These are phyloP conservation scores for Rhopalosiphum nymphaeae DNA, from an alignment of 2,888 invertebrate genomes.

Conservation along the genomic window DNA sequence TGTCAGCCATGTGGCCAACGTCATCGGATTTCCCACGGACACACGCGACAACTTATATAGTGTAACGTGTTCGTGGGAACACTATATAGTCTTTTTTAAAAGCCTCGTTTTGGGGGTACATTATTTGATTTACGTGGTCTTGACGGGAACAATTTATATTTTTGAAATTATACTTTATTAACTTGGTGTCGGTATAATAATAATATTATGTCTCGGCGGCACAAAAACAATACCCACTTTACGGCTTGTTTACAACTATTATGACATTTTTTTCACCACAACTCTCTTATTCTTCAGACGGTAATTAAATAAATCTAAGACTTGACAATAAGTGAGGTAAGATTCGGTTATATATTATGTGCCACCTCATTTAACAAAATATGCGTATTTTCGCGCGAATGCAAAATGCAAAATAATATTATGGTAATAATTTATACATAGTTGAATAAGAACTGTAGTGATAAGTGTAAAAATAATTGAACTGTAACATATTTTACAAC, in stretches of 20 bases:
- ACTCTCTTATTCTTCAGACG: neutral
- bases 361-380: neutral
- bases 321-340: neutral
- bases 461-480: neutral
- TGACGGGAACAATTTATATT: slow-evolving; percentile 31
- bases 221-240: slow-evolving; percentile 18
- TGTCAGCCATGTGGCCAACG: slow-evolving; percentile 60
- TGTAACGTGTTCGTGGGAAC: slow-evolving; percentile 42
- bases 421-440: neutral
- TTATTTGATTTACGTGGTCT: slow-evolving; percentile 39
- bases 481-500: neutral
- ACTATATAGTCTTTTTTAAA: slow-evolving; percentile 38
- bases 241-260: slow-evolving; percentile 38
- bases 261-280: slow-evolving; percentile 6
- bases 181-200: neutral
- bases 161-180: neutral
- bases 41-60: slow-evolving; percentile 49
- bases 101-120: slow-evolving; percentile 35
- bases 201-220: neutral
- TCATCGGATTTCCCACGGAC: slow-evolving; percentile 56
- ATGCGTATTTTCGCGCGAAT: neutral
- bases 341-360: neutral
- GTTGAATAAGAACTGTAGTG: neutral
- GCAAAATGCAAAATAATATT: neutral
- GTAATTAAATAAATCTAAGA: neutral